Evolutionary conservation across 2,888 invertebrate species (phyloP).

Genomic region (Tiliacea aurago): DNA sequence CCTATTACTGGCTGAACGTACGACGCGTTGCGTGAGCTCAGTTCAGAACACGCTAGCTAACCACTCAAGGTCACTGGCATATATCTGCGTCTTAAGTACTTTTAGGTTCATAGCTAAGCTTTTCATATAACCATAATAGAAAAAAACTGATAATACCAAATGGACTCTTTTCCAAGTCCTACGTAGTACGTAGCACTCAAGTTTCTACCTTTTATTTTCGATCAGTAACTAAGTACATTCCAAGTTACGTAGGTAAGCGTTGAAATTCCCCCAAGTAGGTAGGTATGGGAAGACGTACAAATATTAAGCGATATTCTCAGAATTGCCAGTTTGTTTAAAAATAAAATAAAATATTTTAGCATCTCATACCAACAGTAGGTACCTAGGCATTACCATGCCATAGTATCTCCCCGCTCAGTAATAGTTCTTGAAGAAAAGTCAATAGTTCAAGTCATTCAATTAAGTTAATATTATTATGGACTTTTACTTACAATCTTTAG

Average conservation of each 20-base stretch:
- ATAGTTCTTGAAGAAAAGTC: conserved; percentile 15
- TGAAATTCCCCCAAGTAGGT: background rate
- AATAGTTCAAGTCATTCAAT: conserved; percentile 48
- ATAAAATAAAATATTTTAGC: background rate
- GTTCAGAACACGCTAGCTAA: too few species aligned
- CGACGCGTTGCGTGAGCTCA: too few species aligned
- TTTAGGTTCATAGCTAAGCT: too few species aligned
- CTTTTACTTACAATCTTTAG: conserved; percentile 14
- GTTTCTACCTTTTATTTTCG: background rate
- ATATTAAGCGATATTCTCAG: background rate
- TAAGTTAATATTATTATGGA: conserved; percentile 50
- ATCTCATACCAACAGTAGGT: background rate
- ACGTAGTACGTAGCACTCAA: too few species aligned
- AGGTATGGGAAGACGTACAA: background rate
- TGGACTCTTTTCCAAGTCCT: background rate
- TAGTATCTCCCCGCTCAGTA: background rate
- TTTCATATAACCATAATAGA: too few species aligned
- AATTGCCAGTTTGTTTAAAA: background rate
- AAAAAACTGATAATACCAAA: too few species aligned
- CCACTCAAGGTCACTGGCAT: too few species aligned
- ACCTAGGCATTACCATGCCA: background rate
- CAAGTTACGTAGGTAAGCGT: background rate
- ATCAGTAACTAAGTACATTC: background rate
- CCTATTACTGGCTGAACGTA: too few species aligned
- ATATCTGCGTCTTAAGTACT: too few species aligned